Conservation (phyloP, 2,797 vertebrate genomes). For the Alauda arvensis region DNA sequence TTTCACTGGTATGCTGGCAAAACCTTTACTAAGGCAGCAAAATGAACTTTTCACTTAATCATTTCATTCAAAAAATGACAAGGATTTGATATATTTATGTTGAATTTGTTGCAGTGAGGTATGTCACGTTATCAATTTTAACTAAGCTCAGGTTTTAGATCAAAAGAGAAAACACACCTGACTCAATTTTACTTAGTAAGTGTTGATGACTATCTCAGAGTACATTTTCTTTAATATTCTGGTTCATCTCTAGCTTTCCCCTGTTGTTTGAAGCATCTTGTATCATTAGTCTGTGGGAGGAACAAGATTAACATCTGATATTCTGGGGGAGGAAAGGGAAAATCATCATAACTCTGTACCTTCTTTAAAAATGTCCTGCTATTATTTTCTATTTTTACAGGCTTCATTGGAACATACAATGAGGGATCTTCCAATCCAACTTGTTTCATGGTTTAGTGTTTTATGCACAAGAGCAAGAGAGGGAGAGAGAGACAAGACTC, state of each 20-base stretch:
- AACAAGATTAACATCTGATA: constrained; percentile 20
- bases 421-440: background rate
- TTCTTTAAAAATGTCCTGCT: background rate
- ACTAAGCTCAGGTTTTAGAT: background rate
- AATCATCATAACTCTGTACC: background rate
- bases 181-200: background rate
- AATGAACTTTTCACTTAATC: background rate
- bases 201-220: background rate
- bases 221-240: background rate
- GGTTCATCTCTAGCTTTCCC: background rate
- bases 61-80: background rate
- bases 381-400: constrained; percentile 16
- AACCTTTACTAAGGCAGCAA: background rate
- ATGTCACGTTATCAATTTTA: background rate
- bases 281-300: background rate
- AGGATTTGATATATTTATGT: background rate
- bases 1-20: background rate
- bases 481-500: background rate
- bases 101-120: background rate
- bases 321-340: background rate
- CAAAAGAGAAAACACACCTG: background rate
- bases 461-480: background rate
- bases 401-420: background rate
- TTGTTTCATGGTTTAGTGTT: background rate
- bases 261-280: background rate